Evolutionary conservation across 2,113 vertebrate genomes (phyloP).

Genomic region (Zootoca vivipara): DNA sequence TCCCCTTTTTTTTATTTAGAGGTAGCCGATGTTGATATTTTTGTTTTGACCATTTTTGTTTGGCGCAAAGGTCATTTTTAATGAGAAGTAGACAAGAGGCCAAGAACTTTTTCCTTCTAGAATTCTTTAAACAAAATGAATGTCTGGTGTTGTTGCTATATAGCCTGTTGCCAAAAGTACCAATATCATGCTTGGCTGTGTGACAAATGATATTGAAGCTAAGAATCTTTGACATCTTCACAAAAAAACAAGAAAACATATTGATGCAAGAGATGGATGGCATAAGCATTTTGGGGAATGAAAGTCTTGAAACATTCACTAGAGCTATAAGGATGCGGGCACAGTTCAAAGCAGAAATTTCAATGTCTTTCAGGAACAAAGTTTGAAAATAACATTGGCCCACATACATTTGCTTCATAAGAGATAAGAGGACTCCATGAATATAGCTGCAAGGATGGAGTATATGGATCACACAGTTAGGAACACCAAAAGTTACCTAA

Average conservation of each 20-base stretch:
- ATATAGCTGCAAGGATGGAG: background rate
- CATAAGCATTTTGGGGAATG: background rate
- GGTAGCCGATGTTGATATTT: accelerated
- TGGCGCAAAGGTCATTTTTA: constrained; percentile 35
- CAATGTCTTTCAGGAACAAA: background rate
- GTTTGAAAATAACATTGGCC: background rate
- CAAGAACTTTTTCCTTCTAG: background rate
- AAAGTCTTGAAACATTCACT: background rate
- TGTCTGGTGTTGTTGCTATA: constrained; percentile 12
- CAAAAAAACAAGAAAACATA: background rate
- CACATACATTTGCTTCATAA: background rate
- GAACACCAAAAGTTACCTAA: too few relatives aligned
- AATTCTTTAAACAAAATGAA: constrained; percentile 39
- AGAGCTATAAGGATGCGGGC: background rate
- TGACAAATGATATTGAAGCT: constrained; percentile 45
- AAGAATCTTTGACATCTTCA: constrained; percentile 5
- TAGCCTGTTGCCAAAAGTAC: constrained; percentile 18
- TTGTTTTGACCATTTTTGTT: background rate
- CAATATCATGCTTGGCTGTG: constrained; percentile 33
- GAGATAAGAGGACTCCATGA: background rate
- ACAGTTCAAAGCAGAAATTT: background rate
- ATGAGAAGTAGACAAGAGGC: constrained; percentile 24
- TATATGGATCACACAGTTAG: background rate
- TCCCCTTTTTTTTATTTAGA: constrained; percentile 11
- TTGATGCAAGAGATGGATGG: background rate